A percentile compares a stretch with the other conserved stretches of the same genome.
Evolutionary conservation across 2,113 vertebrate genomes (phyloP).

Genomic region (Chunga burmeisteri): DNA sequence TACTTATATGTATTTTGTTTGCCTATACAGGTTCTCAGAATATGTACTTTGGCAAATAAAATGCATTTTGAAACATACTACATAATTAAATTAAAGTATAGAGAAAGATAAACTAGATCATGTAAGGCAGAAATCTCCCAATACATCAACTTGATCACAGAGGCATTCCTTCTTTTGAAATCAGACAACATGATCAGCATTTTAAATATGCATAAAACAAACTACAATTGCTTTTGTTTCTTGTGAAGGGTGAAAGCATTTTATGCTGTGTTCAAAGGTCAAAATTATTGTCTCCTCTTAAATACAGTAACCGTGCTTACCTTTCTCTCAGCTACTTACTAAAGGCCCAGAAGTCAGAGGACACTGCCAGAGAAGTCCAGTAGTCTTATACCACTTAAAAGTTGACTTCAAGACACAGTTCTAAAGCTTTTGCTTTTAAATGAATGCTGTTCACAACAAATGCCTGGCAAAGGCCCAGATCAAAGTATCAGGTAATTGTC

Average conservation of each 20-base stretch:
- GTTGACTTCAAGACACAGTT: background rate
- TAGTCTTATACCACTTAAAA: background rate
- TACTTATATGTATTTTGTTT: background rate
- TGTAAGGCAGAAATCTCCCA: background rate
- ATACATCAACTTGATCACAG: background rate
- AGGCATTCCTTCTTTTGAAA: background rate
- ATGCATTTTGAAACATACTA: background rate
- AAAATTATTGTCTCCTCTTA: background rate
- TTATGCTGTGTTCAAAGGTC: background rate
- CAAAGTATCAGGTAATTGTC: constrained; percentile 34
- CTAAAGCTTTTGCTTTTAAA: constrained; percentile 8
- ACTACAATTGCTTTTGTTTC: background rate
- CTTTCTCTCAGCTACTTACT: constrained; percentile 33
- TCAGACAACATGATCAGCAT: background rate
- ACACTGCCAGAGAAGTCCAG: background rate
- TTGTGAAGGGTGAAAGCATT: background rate
- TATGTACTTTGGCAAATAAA: background rate
- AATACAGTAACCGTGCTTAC: constrained; percentile 15
- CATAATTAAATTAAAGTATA: background rate
- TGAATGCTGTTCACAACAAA: background rate
- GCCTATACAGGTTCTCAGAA: background rate
- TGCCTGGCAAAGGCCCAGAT: background rate
- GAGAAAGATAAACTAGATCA: background rate
- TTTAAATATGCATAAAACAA: background rate
- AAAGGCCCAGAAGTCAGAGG: background rate